phyloP scores from a whole-genome alignment of 2,888 invertebrate species.

The Dasypolia templi region DNA sequence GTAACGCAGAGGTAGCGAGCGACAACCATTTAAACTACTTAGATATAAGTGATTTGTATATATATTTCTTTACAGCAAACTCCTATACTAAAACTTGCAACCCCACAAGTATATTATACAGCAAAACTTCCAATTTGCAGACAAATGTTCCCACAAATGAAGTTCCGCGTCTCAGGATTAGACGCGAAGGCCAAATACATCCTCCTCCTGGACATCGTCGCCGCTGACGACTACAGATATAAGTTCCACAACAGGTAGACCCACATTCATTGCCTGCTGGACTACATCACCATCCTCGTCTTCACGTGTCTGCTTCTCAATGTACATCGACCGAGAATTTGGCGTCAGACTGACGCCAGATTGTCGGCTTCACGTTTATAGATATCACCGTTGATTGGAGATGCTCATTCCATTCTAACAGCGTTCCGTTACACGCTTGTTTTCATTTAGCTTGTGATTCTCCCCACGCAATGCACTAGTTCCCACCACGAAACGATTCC shows the following conservation, averaged over 20 bases:
- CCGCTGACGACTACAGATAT: slow-evolving; percentile 99
- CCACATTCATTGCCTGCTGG: slow-evolving; percentile 78
- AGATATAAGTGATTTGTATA: slow-evolving; percentile 42
- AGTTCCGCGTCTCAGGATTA: slow-evolving; percentile 99
- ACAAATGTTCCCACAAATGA: slow-evolving; percentile 99
- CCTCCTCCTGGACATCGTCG: slow-evolving; percentile 99
- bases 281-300: slow-evolving; percentile 70
- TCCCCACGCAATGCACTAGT: slow-evolving; percentile 87
- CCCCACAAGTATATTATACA: slow-evolving; percentile 39
- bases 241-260: slow-evolving; percentile 98
- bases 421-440: slow-evolving; percentile 83
- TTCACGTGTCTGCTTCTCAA: slow-evolving; percentile 69
- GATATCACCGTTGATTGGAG: slow-evolving; percentile 86
- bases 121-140: slow-evolving; percentile 91
- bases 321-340: slow-evolving; percentile 75
- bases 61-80: slow-evolving; percentile 38
- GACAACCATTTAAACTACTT: slow-evolving; percentile 10
- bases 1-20: slow-evolving; percentile 17
- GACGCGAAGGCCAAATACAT: slow-evolving; percentile 99
- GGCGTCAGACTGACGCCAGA: slow-evolving; percentile 71
- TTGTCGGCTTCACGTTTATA: slow-evolving; percentile 74
- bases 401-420: slow-evolving; percentile 77
- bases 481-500: slow-evolving; percentile 82
- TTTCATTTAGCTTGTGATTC: slow-evolving; percentile 89
- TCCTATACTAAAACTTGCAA: slow-evolving; percentile 2